These are phyloP conservation scores for Macaria liturata DNA, from an alignment of 2,888 invertebrate species.

Conservation along the genomic window DNA sequence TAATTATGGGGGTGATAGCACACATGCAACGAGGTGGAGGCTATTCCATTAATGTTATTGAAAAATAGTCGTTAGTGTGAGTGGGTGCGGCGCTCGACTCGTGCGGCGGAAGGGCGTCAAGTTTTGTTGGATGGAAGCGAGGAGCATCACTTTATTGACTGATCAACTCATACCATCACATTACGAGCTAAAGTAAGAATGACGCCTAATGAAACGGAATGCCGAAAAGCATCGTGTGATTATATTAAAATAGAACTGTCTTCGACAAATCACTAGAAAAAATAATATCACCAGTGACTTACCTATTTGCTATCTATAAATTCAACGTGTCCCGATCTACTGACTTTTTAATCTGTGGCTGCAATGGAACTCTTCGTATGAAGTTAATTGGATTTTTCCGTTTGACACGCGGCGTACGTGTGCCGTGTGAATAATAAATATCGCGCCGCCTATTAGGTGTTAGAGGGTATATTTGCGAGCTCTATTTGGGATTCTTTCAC, in stretches of 20 bases:
- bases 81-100: conserved; percentile 43
- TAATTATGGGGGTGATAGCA: conserved; percentile 26
- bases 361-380: conserved; percentile 64
- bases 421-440: conserved; percentile 71
- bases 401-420: conserved; percentile 70
- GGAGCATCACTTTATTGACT: too few species aligned
- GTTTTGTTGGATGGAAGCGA: conserved; percentile 45
- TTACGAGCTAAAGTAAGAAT: too few species aligned
- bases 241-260: too few species aligned
- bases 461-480: conserved; percentile 49
- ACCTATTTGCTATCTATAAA: too few species aligned
- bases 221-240: too few species aligned
- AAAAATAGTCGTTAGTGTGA: conserved; percentile 68
- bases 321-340: too few species aligned
- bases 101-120: conserved; percentile 44
- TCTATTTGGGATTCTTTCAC: conserved; percentile 41
- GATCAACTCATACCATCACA: too few species aligned
- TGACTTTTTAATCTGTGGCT: neutral
- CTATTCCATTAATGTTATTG: conserved; percentile 70
- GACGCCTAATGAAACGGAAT: too few species aligned
- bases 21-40: conserved; percentile 49
- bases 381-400: conserved; percentile 81
- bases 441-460: conserved; percentile 49
- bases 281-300: too few species aligned
- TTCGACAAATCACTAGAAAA: too few species aligned